Conservation (phyloP, 2,797 vertebrate species). For the Cryptoprocta ferox region DNA sequence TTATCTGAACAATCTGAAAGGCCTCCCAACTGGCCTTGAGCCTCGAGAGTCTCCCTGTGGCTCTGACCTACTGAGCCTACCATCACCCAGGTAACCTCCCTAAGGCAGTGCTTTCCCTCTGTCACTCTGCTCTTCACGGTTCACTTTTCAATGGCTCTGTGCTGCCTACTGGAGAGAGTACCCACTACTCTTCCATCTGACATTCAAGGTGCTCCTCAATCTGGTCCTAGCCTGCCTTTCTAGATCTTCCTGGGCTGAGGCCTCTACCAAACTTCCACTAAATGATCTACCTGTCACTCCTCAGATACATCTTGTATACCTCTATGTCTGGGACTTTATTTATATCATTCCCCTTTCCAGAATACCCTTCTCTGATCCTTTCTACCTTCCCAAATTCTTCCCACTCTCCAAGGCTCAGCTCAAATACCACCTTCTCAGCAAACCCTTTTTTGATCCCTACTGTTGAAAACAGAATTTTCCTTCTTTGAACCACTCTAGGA, state of each 20-base stretch:
- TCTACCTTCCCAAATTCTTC: background rate
- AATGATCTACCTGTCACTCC: background rate
- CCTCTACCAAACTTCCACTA: background rate
- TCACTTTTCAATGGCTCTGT: background rate
- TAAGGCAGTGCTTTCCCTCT: too few species aligned
- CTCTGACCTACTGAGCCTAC: background rate
- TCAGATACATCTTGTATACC: background rate
- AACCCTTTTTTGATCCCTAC: background rate
- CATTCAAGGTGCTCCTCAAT: background rate
- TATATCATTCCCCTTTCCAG: background rate
- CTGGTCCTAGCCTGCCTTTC: background rate
- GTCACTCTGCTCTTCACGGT: background rate
- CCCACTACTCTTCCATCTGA: background rate
- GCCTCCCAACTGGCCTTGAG: background rate
- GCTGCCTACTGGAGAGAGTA: background rate
- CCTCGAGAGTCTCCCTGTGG: background rate
- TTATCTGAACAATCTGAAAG: background rate
- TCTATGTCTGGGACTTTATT: background rate
- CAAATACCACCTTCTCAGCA: background rate
- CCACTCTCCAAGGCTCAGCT: background rate
- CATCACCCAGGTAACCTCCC: background rate
- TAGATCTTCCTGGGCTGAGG: background rate
- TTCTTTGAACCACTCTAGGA: background rate
- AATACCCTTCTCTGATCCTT: background rate
- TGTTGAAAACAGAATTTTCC: constrained; percentile 18